Conservation (phyloP, 1,140 invertebrate species). For the Bicyclus anynana region DNA sequence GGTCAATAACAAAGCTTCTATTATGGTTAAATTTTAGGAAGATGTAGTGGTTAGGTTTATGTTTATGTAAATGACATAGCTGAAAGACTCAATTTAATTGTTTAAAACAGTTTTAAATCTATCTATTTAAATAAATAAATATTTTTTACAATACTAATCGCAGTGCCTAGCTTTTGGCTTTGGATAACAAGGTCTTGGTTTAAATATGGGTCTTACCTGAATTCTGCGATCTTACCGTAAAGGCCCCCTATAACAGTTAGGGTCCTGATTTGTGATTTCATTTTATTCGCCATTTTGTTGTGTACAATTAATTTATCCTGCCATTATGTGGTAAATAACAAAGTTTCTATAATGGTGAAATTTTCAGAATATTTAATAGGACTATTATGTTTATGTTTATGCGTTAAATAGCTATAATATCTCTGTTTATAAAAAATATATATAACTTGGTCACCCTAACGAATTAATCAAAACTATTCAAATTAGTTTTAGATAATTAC, state of each 20-base stretch:
- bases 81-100: no score
- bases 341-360: neutral
- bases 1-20: neutral
- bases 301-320: neutral
- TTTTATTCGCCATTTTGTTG: conserved; percentile 13
- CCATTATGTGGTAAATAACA: conserved; percentile 3
- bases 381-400: neutral
- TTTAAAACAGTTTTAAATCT: no score
- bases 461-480: no score
- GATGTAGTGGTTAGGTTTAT: neutral
- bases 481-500: no score
- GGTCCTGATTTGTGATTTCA: conserved; percentile 18
- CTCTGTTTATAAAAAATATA: no score
- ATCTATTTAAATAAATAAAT: no score
- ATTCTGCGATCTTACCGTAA: conserved; percentile 14
- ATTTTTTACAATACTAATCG: no score
- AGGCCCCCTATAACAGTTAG: conserved; percentile 11
- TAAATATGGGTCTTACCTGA: conserved; percentile 18
- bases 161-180: no score
- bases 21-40: neutral
- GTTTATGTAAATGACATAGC: no score
- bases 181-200: no score
- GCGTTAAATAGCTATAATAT: no score
- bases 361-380: neutral
- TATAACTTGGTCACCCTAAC: no score